A percentile compares a stretch with the other conserved stretches of the same genome.
Conservation (phyloP, 2,888 invertebrate species). For the Trichogramma dendrolimi region DNA sequence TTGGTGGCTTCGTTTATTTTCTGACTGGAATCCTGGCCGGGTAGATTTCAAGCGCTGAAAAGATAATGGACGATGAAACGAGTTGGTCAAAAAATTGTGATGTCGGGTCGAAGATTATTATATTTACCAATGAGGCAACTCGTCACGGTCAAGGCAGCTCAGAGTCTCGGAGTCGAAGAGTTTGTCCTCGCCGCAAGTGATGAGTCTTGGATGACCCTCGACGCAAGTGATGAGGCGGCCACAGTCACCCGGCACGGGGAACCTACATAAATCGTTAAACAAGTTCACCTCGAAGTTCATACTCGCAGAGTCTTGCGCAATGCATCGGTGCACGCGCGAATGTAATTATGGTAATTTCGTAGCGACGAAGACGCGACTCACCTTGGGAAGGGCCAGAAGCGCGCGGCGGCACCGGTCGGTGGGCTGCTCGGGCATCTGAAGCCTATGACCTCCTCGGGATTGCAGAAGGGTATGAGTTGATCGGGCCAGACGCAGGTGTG, state of each 20-base stretch:
- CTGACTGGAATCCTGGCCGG: too few species aligned
- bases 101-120: too few species aligned
- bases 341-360: too few species aligned
- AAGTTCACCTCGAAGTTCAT: too few species aligned
- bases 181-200: constrained; percentile 82
- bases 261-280: constrained; percentile 46
- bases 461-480: constrained; percentile 78
- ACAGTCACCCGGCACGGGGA: constrained; percentile 83
- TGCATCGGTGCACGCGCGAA: too few species aligned
- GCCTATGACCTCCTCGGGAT: constrained; percentile 86
- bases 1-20: too few species aligned
- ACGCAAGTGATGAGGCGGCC: constrained; percentile 86
- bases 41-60: too few species aligned
- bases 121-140: constrained; percentile 50
- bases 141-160: constrained; percentile 77
- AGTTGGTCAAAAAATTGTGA: too few species aligned
- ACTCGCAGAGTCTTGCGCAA: too few species aligned
- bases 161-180: constrained; percentile 79
- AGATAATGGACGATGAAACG: too few species aligned
- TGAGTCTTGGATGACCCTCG: constrained; percentile 81
- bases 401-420: constrained; percentile 74
- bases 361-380: constrained; percentile 22
- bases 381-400: constrained; percentile 89
- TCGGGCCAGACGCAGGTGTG: constrained; percentile 95
- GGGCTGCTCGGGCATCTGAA: constrained; percentile 88